phyloP scores from a whole-genome alignment of 2,797 vertebrate genomes.

The Choloepus didactylus region DNA sequence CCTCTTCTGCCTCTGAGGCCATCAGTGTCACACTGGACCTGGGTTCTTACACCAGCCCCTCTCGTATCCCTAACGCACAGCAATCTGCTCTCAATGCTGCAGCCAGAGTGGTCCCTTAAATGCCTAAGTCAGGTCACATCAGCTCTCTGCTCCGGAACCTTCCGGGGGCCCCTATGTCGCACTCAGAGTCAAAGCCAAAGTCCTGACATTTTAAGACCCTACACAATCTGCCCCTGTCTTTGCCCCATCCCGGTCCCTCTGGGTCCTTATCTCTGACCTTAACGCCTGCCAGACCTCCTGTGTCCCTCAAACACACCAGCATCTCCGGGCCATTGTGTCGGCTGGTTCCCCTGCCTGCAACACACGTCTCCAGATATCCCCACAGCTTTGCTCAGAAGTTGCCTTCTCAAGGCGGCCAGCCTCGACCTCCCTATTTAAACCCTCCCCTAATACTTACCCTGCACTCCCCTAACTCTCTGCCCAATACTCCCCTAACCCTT shows the following conservation, averaged over 20 bases:
- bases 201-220: too few relatives aligned
- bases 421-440: too few relatives aligned
- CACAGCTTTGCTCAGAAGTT: background rate
- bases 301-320: background rate
- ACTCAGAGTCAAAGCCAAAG: background rate
- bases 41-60: background rate
- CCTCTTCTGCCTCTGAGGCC: background rate
- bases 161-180: background rate
- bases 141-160: background rate
- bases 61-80: background rate
- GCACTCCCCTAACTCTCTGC: background rate
- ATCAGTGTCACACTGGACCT: background rate
- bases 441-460: too few relatives aligned
- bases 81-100: background rate
- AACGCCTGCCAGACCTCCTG: fast-evolving
- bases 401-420: background rate
- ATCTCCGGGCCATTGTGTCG: background rate
- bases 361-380: background rate
- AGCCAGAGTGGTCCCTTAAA: background rate
- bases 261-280: background rate
- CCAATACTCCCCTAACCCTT: background rate
- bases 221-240: background rate
- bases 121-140: background rate
- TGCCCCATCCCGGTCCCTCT: background rate
- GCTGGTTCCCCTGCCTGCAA: background rate